Evolutionary conservation across 1,140 invertebrate species (phyloP).

Genomic region (Arion vulgaris): DNA sequence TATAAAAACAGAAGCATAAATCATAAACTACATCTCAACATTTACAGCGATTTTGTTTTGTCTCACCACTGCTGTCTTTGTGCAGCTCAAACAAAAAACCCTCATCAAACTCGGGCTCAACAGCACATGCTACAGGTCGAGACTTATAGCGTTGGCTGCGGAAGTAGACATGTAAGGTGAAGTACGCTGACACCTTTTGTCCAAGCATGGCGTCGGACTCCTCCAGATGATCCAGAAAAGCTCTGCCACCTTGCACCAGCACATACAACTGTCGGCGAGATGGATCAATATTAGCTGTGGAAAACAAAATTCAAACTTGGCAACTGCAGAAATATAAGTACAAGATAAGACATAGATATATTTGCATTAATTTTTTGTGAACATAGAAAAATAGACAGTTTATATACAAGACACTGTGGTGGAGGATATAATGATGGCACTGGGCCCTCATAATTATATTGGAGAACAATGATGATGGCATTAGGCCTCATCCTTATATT

Average conservation of each 20-base stretch:
- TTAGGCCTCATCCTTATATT: no score
- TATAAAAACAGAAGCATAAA: no score
- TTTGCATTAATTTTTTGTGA: no score
- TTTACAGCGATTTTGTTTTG: background rate
- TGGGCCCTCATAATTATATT: no score
- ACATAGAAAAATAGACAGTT: no score
- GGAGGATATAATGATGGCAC: no score
- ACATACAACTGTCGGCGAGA: slow-evolving; percentile 67
- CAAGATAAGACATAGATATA: background rate
- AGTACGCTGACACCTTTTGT: slow-evolving; percentile 60
- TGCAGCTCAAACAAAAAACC: slow-evolving; percentile 71
- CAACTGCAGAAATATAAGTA: background rate
- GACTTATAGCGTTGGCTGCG: slow-evolving; percentile 70
- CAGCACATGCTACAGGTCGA: slow-evolving; percentile 68
- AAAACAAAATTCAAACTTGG: background rate
- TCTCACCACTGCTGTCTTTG: slow-evolving; percentile 64
- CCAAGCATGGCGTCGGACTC: slow-evolving; percentile 62
- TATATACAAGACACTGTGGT: no score
- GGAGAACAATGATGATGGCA: no score
- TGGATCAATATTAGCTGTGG: slow-evolving; percentile 69
- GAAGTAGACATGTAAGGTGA: slow-evolving; percentile 70
- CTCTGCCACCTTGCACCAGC: slow-evolving; percentile 66
- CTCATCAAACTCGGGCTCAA: slow-evolving; percentile 71
- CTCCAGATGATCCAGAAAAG: slow-evolving; percentile 69
- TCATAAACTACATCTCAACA: no score